A percentile compares a stretch with the other conserved stretches of the same genome.
Evolutionary conservation across 2,888 invertebrate species (phyloP).

Genomic region (Cyaniris semiargus): DNA sequence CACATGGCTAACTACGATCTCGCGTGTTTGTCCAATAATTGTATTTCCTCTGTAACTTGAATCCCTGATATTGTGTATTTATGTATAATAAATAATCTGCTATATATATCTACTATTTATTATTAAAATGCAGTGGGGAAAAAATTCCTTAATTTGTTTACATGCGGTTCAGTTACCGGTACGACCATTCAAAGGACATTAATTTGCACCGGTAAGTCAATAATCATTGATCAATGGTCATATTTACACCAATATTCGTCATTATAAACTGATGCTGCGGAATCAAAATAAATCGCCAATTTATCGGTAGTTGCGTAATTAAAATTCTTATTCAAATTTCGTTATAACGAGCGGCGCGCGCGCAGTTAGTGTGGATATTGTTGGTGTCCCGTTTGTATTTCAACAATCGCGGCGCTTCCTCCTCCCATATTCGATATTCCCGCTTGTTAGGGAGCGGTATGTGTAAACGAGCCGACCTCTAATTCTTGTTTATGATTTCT

Average conservation of each 20-base stretch:
- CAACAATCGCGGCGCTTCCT: constrained; percentile 70
- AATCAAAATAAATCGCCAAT: constrained; percentile 1
- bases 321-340: constrained; percentile 29
- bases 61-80: constrained; percentile 31
- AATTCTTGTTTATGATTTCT: constrained; percentile 77
- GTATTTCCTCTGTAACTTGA: constrained; percentile 45
- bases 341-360: constrained; percentile 35
- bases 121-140: too few relatives aligned
- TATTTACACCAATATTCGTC: not conserved
- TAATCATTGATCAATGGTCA: too few relatives aligned
- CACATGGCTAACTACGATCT: constrained; percentile 50
- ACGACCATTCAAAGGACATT: too few relatives aligned
- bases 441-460: constrained; percentile 74
- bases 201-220: too few relatives aligned
- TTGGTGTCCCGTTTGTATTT: constrained; percentile 42
- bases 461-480: constrained; percentile 76
- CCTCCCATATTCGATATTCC: constrained; percentile 65
- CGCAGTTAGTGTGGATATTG: constrained; percentile 29
- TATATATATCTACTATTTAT: too few relatives aligned
- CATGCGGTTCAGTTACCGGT: too few relatives aligned
- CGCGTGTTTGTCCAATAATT: constrained; percentile 49
- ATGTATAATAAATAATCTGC: constrained; percentile 13
- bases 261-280: not conserved
- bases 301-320: not conserved
- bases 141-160: too few relatives aligned